A percentile compares a stretch with the other conserved stretches of the same genome.
Evolutionary conservation across 2,888 invertebrate species (phyloP).

Genomic region (Trachelus stipa): DNA sequence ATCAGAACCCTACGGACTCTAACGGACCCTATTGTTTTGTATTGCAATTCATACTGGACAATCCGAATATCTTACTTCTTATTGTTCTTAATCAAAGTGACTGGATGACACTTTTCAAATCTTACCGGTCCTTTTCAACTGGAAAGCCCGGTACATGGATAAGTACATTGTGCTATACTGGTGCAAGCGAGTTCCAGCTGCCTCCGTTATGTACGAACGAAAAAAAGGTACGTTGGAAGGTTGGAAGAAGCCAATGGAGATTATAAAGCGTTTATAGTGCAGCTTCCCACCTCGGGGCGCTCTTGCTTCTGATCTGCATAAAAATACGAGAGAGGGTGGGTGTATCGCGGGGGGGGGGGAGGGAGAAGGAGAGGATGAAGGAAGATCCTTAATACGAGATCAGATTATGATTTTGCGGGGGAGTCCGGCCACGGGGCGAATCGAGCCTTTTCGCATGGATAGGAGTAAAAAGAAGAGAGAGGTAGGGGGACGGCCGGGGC

Average conservation of each 20-base stretch:
- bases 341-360: neutral
- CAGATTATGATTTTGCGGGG: slow-evolving; percentile 63
- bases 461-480: no score
- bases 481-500: no score
- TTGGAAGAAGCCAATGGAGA: slow-evolving; percentile 45
- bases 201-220: no score
- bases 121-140: no score
- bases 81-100: no score
- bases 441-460: no score
- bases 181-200: no score
- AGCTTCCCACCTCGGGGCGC: slow-evolving; percentile 61
- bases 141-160: no score
- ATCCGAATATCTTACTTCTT: no score
- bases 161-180: no score
- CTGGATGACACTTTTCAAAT: no score
- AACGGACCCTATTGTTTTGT: slow-evolving; percentile 27
- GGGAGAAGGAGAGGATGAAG: neutral
- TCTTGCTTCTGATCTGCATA: slow-evolving; percentile 62
- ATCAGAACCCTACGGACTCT: slow-evolving; percentile 35
- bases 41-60: no score
- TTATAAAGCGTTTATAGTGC: slow-evolving; percentile 62
- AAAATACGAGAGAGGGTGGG: slow-evolving; percentile 56
- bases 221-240: neutral
- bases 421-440: slow-evolving; percentile 34
- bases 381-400: slow-evolving; percentile 52